Conservation (phyloP, 1,140 invertebrate species). For the Triops cancriformis region DNA sequence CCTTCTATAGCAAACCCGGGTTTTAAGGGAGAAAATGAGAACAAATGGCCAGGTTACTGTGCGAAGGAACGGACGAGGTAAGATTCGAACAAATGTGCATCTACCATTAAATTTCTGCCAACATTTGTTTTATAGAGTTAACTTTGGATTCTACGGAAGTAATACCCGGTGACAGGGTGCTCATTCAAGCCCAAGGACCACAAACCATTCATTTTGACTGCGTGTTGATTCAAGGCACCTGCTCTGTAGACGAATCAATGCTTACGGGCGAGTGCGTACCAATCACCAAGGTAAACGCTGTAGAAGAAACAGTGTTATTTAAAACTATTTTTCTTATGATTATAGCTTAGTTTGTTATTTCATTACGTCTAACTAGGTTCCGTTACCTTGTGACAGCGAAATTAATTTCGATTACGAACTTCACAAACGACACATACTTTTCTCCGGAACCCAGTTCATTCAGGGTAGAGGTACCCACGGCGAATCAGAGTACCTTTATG, state of each 20-base stretch:
- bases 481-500: slow-evolving; percentile 37
- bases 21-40: slow-evolving; percentile 29
- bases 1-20: slow-evolving; percentile 29
- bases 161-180: slow-evolving; percentile 37
- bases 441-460: slow-evolving; percentile 45
- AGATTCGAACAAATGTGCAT: background rate
- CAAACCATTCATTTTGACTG: slow-evolving; percentile 36
- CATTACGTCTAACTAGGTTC: slow-evolving; percentile 26
- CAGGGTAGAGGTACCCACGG: slow-evolving; percentile 44
- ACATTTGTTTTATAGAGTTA: slow-evolving; percentile 19
- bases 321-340: background rate
- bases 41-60: slow-evolving; percentile 27
- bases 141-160: slow-evolving; percentile 30
- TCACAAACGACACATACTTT: slow-evolving; percentile 41
- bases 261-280: slow-evolving; percentile 39
- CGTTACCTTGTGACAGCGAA: slow-evolving; percentile 29
- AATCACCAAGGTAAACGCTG: slow-evolving; percentile 35
- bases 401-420: slow-evolving; percentile 22
- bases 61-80: slow-evolving; percentile 27
- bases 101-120: background rate
- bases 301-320: background rate
- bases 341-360: background rate
- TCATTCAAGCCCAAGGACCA: slow-evolving; percentile 29
- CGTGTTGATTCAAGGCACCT: slow-evolving; percentile 35
- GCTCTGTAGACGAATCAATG: slow-evolving; percentile 38